Base-by-base conservation (phyloP, 2,113 vertebrate genomes). In the Ciconia boyciana region DNA sequence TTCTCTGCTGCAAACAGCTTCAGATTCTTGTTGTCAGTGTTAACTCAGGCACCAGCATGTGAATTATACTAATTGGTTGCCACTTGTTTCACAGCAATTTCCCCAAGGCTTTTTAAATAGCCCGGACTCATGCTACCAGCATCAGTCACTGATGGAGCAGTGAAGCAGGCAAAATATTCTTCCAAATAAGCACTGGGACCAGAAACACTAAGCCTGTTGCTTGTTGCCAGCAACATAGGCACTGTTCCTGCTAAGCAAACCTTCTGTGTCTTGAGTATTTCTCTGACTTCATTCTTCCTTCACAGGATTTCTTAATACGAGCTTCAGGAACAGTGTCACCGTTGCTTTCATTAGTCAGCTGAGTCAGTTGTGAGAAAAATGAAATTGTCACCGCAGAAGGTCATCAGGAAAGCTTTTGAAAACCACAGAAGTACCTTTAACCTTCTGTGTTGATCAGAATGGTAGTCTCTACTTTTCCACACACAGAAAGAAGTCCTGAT, bases 41-140 rank as follows among this genome's bases (percentile, higher is more conserved):
- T 84, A 83, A 68, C 22, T 52, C 46, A 75, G 71, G 75, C 92
- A 81, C 86, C 25, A 25, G 44, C 4, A 52, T 61, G 80, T 55
- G 75, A 93, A 77, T 94, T 94, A 93, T 31, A 83, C 84, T 87
- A 95, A 95, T 43, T 79, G 60, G 81, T 24, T 90, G 83, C 82
- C 72, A 29, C 52, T 81, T 92, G 82, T 69, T 93, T 82, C 81
- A 62, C 61, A 92, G 66, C 17, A 54, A 78, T 80, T 69, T 77
- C 87, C 39, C 69, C 57, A 29, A 71, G 16, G 70, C 44, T 69
- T 91, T 95, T 76, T 93, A 80, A 93, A 93, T 28, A 60, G 68
- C 41, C 34, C 43, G 41, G n/a, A 66, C 66, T 74, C 20, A 6
- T 10, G 41, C 41, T 80, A 78, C 55, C 68, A 78, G 84, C 28